Evolutionary conservation across 2,888 invertebrate species (phyloP), one percentile per base, ranked within the genome.

Genomic region (Plutella xylostella): DNA sequence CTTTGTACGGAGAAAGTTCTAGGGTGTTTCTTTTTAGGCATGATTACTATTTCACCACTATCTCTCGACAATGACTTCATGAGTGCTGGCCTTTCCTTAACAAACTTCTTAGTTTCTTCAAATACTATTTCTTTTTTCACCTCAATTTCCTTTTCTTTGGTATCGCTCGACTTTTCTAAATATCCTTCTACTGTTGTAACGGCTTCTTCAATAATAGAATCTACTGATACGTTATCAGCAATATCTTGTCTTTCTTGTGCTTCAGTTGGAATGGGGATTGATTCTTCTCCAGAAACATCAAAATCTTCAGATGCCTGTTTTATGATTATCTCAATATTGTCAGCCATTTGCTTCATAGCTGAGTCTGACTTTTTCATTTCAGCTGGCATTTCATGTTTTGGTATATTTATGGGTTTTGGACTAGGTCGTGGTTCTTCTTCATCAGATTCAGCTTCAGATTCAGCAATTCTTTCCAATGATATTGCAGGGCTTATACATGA

Each of bases 1-100:
- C 85, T 85, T 58, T 85, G 85, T 3, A 85, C 85, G 1, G 85
- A 85, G 47, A 83, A 85, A 14, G 83, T 83, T 49, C 83, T 63
- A 2, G 71, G 57, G 31, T 82, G 82, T 57, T 83, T 83, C 57
- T 83, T 83, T 52, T 83, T 83, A 1, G 83, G 83, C 70, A 83
- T 70, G 12, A 83, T 83, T 3, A 74, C 63, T 45, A 78, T 69
- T 60, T 83, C 83, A 6, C 83, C 83, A 51, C 83, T 83, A 51
- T 83, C 83, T 49, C 73, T 65, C 11, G 83, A 83, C 5, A 83
- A 57, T n/a, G 83, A 83, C 54, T 83, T 83, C n/a, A 70, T 72
- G 30, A 83, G 56, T 2, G 69, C 72, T 6, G 82, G 83, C 49
- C 80, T 67, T 46, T 82, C 78, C 51, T 72, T 79, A 0, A 54